Evolutionary conservation across 2,888 invertebrate species (phyloP).

Genomic region (Caenorhabditis japonica): DNA sequence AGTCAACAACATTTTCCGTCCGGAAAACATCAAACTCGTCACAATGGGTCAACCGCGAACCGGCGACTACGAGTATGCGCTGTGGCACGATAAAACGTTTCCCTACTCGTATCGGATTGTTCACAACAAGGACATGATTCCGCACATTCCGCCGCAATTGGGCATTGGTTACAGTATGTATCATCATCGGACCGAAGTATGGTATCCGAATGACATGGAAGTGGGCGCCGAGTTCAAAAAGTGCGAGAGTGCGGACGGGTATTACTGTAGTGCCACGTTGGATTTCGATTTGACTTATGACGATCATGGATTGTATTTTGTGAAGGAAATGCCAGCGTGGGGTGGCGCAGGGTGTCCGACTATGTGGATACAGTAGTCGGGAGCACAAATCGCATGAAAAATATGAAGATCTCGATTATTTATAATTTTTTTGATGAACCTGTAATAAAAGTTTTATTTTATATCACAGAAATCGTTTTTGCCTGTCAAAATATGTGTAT

Average conservation of each 20-base stretch:
- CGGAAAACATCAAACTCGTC: constrained; percentile 51
- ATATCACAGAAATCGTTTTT: too few species aligned
- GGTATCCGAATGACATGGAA: constrained; percentile 59
- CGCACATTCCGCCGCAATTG: constrained; percentile 55
- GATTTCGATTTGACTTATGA: constrained; percentile 37
- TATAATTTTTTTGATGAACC: too few species aligned
- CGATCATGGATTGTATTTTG: constrained; percentile 57
- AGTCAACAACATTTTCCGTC: constrained; percentile 9
- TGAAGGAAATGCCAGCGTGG: constrained; percentile 50
- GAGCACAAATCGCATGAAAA: too few species aligned
- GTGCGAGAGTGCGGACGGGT: constrained; percentile 51
- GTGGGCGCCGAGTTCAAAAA: constrained; percentile 19
- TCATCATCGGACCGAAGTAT: constrained; percentile 57
- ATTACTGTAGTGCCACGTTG: constrained; percentile 56
- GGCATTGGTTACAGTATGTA: constrained; percentile 44
- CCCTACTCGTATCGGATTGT: constrained; percentile 57
- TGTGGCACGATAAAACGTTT: constrained; percentile 54
- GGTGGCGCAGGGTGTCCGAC: constrained; percentile 50
- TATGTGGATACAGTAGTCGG: constrained; percentile 20
- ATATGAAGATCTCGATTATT: too few species aligned
- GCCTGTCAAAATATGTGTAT: too few species aligned
- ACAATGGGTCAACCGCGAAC: constrained; percentile 66
- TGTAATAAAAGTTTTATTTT: too few species aligned
- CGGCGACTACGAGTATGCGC: constrained; percentile 55
- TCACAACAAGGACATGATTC: constrained; percentile 55